phyloP scores from a whole-genome alignment of 53 echinoderm and acorn worm genomes.

The Stichopus horrens region DNA sequence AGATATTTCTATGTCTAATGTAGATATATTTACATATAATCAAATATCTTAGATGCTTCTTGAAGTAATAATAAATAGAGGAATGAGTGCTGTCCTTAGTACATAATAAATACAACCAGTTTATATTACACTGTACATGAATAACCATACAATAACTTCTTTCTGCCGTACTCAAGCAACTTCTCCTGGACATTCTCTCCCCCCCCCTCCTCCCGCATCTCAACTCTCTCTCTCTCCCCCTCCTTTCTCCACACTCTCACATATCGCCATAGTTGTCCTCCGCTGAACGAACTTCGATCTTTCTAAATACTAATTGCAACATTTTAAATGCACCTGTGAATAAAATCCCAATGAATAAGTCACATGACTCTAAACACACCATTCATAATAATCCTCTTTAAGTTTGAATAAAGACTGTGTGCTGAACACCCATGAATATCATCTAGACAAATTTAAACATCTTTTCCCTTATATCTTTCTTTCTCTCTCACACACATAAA shows the following conservation, averaged over 20 bases:
- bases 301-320: conserved; percentile 34
- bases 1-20: conserved; percentile 21
- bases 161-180: too few species aligned
- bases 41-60: background rate
- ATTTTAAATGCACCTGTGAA: conserved; percentile 16
- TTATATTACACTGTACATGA: conserved; percentile 44
- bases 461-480: background rate
- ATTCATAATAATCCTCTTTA: background rate
- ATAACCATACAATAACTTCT: conserved; percentile 9
- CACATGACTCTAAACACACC: background rate
- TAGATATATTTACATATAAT: conserved; percentile 39
- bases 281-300: background rate
- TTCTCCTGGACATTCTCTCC: background rate
- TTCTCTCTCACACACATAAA: conserved; percentile 2
- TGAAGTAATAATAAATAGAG: conserved; percentile 21
- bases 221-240: background rate
- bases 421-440: background rate
- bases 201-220: too few species aligned
- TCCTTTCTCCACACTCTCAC: background rate
- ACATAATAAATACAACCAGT: conserved; percentile 41
- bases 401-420: background rate
- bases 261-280: conserved; percentile 27
- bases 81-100: conserved; percentile 40
- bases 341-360: conserved; percentile 17
- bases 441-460: background rate